Evolutionary conservation across 2,888 invertebrate species (phyloP), one percentile per base, ranked within the genome.

Genomic region (Protodeltote pygarga): DNA sequence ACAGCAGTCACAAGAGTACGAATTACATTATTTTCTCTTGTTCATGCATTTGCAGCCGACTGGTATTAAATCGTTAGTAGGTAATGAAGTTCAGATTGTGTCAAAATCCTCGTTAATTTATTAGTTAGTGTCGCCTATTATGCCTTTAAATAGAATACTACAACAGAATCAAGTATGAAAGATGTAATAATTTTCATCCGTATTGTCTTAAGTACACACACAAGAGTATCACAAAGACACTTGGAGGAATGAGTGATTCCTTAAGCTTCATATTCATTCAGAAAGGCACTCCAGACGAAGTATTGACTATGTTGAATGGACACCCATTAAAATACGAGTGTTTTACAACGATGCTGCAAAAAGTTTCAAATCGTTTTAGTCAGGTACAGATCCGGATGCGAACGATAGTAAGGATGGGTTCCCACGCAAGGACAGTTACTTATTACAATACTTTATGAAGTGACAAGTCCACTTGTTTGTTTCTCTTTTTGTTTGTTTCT

Each of bases 321-420:
- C 68, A 66, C 60, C 83, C 77, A 85, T 87, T 89, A 81, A 77
- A 55, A 50, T 66, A 81, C 72, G 76, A 90, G 91, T 90, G 89
- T 89, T 89, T 87, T 90, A 90, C 79, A 79, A 79, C 69, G 49
- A 60, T 49, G 28, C 40, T 63, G 73, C 81, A 87, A 89, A 91
- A 88, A 83, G 65, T 57, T n/a, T n/a, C n/a, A n/a, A n/a, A 6
- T n/a, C 13, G 38, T 40, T 54, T 45, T 40, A 60, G 77, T 78
- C 83, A 86, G 86, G 87, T 86, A 83, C 74, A 62, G 76, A 72
- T 85, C 83, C 87, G 89, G 88, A 86, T 90, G 90, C 89, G 90
- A 91, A 89, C 83, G 80, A 51, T 52, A 49, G 63, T 51, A 58
- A 65, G 59, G 59, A 61, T 58, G 45, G 14, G 75, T 90, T 91